These are phyloP conservation scores for Silvanus unidentatus DNA, from an alignment of 2,888 invertebrate species.

Conservation along the genomic window DNA sequence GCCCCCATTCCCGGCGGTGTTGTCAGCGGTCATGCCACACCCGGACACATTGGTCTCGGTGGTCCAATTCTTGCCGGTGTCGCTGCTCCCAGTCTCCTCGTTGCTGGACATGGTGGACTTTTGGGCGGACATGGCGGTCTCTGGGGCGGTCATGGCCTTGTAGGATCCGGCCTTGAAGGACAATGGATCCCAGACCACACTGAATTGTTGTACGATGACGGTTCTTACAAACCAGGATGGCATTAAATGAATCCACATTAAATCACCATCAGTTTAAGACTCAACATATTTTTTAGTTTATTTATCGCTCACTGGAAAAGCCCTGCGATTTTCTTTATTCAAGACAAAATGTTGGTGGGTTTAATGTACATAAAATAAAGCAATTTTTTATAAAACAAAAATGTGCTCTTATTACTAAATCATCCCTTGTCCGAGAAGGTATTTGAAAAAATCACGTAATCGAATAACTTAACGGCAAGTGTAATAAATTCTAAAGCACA, in stretches of 20 bases:
- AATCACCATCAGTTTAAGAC: too few relatives aligned
- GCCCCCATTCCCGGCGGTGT: conserved; percentile 38
- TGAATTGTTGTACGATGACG: conserved; percentile 26
- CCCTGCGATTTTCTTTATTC: not conserved
- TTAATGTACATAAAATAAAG: too few relatives aligned
- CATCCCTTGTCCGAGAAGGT: too few relatives aligned
- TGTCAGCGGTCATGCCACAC: conserved; percentile 34
- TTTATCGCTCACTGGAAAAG: not conserved
- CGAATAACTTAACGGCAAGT: too few relatives aligned
- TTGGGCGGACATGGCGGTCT: not conserved
- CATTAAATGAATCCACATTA: not conserved
- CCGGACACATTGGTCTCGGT: conserved; percentile 28
- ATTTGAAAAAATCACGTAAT: too few relatives aligned
- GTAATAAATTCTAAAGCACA: too few relatives aligned
- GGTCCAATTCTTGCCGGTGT: not conserved
- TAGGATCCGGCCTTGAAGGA: conserved; percentile 10
- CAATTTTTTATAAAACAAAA: too few relatives aligned
- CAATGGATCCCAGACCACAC: conserved; percentile 22
- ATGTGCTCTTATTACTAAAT: too few relatives aligned
- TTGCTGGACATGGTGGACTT: not conserved
- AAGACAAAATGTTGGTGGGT: not conserved
- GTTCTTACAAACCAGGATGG: conserved; percentile 21
- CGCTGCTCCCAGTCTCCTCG: not conserved
- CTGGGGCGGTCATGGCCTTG: not conserved
- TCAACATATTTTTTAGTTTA: not conserved